Base-by-base conservation (phyloP, 2,797 vertebrate genomes). In the Pseudochromis fuscus region DNA sequence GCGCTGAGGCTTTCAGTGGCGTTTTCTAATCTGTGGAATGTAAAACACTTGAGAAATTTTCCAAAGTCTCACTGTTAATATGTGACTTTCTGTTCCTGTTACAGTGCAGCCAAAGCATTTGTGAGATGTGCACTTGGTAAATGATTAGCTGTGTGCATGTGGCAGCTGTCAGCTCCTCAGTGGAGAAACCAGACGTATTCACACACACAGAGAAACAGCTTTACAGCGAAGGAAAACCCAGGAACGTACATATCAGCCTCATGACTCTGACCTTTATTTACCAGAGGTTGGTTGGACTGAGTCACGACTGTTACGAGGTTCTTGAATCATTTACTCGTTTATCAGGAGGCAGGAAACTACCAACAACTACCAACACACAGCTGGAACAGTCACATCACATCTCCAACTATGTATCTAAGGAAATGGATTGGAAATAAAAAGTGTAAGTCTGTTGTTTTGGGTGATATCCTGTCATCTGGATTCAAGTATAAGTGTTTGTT, bases 131-230 rank as follows among this genome's bases (percentile, higher is more conserved):
- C 63, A 56, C 72, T 79, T 58, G 33, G 91, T 89, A 72, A 93
- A 94, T 93, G 79, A 94, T 94, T 93, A 91, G 48, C 92, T 31
- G 24, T 27, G 69, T 60, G 70, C 68, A 77, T 90, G 87, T 82
- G 84, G 86, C 81, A 89, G 77, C 85, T 88, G 90, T 89, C 89
- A 88, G 63, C 57, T 33, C 15, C 69, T 58, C 40, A 19, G 45
- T 40, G n/a, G 15, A 27, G 38, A 27, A 67, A 27, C 33, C 2
- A 7, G 42, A 64, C 48, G 30, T 53, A 55, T 61, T 64, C 75
- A 67, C 19, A 51, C 9, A 51, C 9, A 63, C 48, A 65, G 31
- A 45, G 19, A 40, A 13, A 30, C 16, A 16, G 24, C 21, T 52
- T 56, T 52, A 53, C 48, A 64, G n/a, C 28, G 37, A 16, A 40